Conservation (phyloP, 2,113 vertebrate genomes). For the Channa maculata region DNA sequence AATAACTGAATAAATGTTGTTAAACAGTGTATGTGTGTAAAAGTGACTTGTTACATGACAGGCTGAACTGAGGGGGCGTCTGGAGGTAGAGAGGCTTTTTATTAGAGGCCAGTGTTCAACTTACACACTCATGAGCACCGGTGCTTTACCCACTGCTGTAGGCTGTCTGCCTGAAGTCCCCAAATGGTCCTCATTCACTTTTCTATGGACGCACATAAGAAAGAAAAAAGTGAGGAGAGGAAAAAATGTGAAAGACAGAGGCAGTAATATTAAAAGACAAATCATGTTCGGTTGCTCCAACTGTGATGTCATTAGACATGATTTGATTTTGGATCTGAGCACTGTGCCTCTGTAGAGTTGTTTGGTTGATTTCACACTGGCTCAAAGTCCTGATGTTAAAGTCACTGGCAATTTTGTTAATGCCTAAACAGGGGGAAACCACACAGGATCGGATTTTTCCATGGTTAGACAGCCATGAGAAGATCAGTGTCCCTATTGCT, state of each 20-base stretch:
- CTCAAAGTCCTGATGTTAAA: conserved; percentile 20
- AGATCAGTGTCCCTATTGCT: conserved; percentile 11
- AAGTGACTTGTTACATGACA: conserved; percentile 64
- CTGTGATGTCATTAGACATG: conserved; percentile 4
- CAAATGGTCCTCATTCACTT: conserved; percentile 11
- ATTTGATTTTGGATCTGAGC: conserved; percentile 9
- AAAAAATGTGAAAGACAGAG: conserved; percentile 17
- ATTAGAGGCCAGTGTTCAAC: conserved; percentile 45
- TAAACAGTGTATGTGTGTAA: conserved; percentile 60
- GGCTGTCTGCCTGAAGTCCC: conserved; percentile 17
- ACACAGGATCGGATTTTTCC: neutral
- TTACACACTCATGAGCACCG: conserved; percentile 51
- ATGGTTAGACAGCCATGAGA: conserved; percentile 20
- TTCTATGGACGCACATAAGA: neutral
- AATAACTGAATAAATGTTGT: conserved; percentile 28
- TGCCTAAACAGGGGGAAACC: conserved; percentile 13
- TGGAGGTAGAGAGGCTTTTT: conserved; percentile 27
- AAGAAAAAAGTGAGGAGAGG: neutral
- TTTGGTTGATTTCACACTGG: conserved; percentile 36
- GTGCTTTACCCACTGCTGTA: conserved; percentile 34
- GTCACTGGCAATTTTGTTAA: conserved; percentile 5
- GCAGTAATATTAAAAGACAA: conserved; percentile 26
- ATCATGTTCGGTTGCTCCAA: conserved; percentile 5
- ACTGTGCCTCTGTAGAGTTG: neutral
- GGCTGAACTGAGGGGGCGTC: conserved; percentile 50